phyloP scores from a whole-genome alignment of 2,113 vertebrate species.

The Apaloderma vittatum region DNA sequence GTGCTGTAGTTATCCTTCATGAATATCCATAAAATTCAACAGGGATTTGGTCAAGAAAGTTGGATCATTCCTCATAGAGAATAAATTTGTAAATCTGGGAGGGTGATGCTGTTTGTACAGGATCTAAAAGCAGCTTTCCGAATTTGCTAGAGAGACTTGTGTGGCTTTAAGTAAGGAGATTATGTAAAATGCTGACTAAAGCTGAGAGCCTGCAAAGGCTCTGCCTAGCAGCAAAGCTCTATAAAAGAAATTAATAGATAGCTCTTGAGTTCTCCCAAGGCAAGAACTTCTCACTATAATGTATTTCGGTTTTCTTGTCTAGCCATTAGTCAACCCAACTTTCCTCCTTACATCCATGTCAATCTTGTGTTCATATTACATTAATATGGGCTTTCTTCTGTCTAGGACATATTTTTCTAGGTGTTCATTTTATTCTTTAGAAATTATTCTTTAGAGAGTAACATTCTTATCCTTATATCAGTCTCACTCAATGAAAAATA shows the following conservation, averaged over 20 bases:
- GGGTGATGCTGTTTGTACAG: constrained; percentile 66
- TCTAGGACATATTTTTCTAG: not conserved
- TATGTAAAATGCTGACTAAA: constrained; percentile 71
- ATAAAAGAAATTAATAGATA: constrained; percentile 47
- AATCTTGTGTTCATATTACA: not conserved
- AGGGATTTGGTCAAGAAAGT: constrained; percentile 75
- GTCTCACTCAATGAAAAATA: not conserved
- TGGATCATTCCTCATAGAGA: constrained; percentile 61
- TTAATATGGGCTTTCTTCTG: not conserved
- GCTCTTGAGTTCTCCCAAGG: not conserved
- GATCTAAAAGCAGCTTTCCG: constrained; percentile 77
- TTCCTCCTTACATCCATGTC: not conserved
- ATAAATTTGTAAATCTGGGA: constrained; percentile 68
- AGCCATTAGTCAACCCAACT: not conserved
- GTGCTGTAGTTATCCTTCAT: constrained; percentile 74
- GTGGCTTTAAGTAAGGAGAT: constrained; percentile 78
- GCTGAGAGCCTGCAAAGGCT: not conserved
- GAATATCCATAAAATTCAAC: constrained; percentile 75
- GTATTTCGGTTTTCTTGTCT: not conserved
- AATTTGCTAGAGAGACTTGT: constrained; percentile 72
- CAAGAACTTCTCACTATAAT: not conserved
- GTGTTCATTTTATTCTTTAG: not conserved
- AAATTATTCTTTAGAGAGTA: not conserved
- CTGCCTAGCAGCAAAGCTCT: constrained; percentile 4
- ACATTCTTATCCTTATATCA: not conserved